A percentile compares a stretch with the other conserved stretches of the same genome.
Evolutionary conservation across 2,113 vertebrate species (phyloP).

Genomic region (Xiphias gladius): DNA sequence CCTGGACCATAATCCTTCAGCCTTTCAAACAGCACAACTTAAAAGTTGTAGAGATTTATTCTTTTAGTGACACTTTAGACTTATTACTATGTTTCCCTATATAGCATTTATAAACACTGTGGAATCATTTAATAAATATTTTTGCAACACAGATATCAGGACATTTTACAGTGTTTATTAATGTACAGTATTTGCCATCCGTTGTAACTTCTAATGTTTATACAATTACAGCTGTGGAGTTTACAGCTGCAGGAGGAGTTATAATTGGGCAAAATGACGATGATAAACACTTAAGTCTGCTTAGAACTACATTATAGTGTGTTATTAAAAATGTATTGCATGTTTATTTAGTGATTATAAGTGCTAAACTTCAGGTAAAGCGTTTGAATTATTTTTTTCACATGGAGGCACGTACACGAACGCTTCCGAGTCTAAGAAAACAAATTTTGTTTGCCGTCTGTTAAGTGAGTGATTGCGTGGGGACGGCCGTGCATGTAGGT

Average conservation of each 20-base stretch:
- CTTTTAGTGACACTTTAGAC: too few relatives aligned
- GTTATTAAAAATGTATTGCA: not conserved
- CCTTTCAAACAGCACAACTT: too few relatives aligned
- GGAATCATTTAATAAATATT: not conserved
- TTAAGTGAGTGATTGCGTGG: constrained; percentile 10
- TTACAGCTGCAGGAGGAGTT: not conserved
- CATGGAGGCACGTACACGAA: too few relatives aligned
- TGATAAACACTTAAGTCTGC: not conserved
- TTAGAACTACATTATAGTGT: not conserved
- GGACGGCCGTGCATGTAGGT: constrained; percentile 14
- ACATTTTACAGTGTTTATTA: not conserved
- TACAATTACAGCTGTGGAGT: too few relatives aligned
- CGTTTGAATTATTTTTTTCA: too few relatives aligned
- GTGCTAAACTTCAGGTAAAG: not conserved
- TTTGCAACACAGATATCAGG: not conserved
- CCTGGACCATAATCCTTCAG: not conserved
- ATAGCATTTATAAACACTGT: not conserved
- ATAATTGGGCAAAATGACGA: not conserved
- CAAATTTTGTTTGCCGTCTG: not conserved
- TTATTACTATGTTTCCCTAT: too few relatives aligned
- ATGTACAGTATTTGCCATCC: not conserved
- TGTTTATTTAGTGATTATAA: not conserved
- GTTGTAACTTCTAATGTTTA: too few relatives aligned
- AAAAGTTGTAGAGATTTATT: too few relatives aligned
- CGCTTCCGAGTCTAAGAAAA: not conserved